A percentile compares a stretch with the other conserved stretches of the same genome.
These are phyloP conservation scores for Drosophila fuyamai DNA, from an alignment of 1,140 invertebrate genomes.

Conservation along the genomic window DNA sequence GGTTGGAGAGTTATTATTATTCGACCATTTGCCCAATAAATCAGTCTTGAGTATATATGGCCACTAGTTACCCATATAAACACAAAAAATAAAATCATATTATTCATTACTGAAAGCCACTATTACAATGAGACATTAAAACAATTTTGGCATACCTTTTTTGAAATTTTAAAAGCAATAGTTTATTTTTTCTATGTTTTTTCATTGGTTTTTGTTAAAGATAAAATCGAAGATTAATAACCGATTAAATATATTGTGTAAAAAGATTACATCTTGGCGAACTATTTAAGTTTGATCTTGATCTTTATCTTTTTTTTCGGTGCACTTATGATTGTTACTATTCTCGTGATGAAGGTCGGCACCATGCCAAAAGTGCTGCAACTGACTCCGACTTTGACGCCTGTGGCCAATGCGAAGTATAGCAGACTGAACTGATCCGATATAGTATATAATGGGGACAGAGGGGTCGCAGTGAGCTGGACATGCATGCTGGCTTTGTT, in stretches of 20 bases:
- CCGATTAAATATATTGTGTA: too few species aligned
- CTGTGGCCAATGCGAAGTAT: constrained; percentile 53
- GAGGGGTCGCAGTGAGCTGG: constrained; percentile 15
- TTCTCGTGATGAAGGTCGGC: constrained; percentile 73
- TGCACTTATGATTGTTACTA: constrained; percentile 47
- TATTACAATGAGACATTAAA: background rate
- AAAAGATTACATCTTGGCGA: background rate
- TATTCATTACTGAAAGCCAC: background rate
- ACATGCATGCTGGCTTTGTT: constrained; percentile 58
- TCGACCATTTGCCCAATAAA: constrained; percentile 45
- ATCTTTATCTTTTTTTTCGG: constrained; percentile 2
- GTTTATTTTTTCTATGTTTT: background rate
- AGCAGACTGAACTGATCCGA: constrained; percentile 36
- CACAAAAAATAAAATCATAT: background rate
- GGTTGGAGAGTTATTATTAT: constrained; percentile 44
- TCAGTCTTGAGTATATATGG: constrained; percentile 25
- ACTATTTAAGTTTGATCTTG: too few species aligned
- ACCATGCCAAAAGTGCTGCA: constrained; percentile 45
- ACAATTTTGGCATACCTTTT: background rate
- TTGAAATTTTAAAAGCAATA: too few species aligned
- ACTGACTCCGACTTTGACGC: constrained; percentile 43
- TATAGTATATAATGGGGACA: constrained; percentile 14
- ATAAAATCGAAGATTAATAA: too few species aligned
- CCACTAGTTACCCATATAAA: constrained; percentile 22
- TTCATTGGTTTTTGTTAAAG: background rate